Base-by-base conservation (phyloP, 2,113 vertebrate species). In the Heloderma charlesbogerti region DNA sequence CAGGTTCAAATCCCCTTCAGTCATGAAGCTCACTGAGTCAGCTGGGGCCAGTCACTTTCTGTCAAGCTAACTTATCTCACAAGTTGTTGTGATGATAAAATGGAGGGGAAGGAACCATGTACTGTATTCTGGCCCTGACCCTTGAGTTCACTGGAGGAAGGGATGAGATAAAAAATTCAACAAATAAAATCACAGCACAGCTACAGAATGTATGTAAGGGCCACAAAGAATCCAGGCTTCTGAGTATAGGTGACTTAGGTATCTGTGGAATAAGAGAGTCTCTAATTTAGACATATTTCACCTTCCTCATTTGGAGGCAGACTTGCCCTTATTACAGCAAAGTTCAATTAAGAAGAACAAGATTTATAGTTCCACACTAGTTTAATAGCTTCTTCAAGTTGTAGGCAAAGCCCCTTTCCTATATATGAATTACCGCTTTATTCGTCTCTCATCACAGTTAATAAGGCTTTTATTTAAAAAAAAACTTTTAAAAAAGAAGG, bases 181-280 rank as follows among this genome's bases (percentile, higher is more conserved):
- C 92, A 31, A 40, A 45, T 93, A 90, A 93, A 93, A 95, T 93
- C 87, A 74, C 4, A 3, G 90, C 86, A 74, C 92, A 93, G 90
- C 88, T 93, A 94, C 74, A 94, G 57, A 95, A 90, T 78, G 89
- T 94, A 94, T 94, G 88, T 95, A 93, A 95, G 93, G 86, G 92
- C 93, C 89, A 89, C 94, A 85, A 95, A 95, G 92, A 90, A 93
- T 91, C 67, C 12, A 4, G 91, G 90, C 86, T 95, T 69, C 54
- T 95, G 63, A 83, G 77, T 0, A 86, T 91, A 79, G 93, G 92
- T 92, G 88, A 93, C 93, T 93, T 94, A 83, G 88, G 91, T 91
- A 95, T 91, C 95, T 96, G 91, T 94, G 89, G 86, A 89, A 88
- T 84, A 60, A 89, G 82, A 43, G 63, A 92, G 87, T 67, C 72